Conservation (phyloP, 2,888 invertebrate species). For the Brassicogethes aeneus region DNA sequence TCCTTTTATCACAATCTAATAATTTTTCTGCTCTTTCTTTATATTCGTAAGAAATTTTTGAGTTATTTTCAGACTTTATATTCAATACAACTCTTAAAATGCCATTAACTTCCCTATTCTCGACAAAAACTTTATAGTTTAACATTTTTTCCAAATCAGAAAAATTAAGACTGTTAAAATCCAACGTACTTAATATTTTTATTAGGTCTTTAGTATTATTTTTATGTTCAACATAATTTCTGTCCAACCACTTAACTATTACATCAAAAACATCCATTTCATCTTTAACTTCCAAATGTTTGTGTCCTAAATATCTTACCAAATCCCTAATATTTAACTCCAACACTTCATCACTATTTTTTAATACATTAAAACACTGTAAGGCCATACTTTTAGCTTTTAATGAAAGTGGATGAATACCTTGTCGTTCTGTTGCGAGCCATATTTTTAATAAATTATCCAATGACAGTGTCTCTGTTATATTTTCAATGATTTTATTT, state of each 20-base stretch:
- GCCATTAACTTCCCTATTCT: slow-evolving; percentile 20
- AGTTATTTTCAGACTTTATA: slow-evolving; percentile 15
- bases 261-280: slow-evolving; percentile 36
- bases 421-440: slow-evolving; percentile 29
- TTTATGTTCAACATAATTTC: too few relatives aligned
- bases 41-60: slow-evolving; percentile 12
- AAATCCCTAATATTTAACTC: slow-evolving; percentile 31
- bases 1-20: slow-evolving; percentile 14
- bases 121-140: slow-evolving; percentile 25
- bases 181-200: slow-evolving; percentile 30
- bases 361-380: slow-evolving; percentile 29
- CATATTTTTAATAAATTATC: slow-evolving; percentile 34
- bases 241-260: slow-evolving; percentile 38
- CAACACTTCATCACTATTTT: slow-evolving; percentile 25
- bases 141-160: slow-evolving; percentile 29
- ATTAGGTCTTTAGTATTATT: slow-evolving; percentile 19
- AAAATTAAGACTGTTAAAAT: slow-evolving; percentile 24
- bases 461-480: slow-evolving; percentile 22
- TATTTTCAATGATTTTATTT: slow-evolving; percentile 23
- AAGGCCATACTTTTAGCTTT: slow-evolving; percentile 35
- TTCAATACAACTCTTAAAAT: slow-evolving; percentile 24
- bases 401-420: slow-evolving; percentile 27
- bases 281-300: slow-evolving; percentile 24
- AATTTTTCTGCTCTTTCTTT: slow-evolving; percentile 12
- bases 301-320: slow-evolving; percentile 34